phyloP scores from a whole-genome alignment of 2,113 vertebrate species.

The Microtus richardsoni region DNA sequence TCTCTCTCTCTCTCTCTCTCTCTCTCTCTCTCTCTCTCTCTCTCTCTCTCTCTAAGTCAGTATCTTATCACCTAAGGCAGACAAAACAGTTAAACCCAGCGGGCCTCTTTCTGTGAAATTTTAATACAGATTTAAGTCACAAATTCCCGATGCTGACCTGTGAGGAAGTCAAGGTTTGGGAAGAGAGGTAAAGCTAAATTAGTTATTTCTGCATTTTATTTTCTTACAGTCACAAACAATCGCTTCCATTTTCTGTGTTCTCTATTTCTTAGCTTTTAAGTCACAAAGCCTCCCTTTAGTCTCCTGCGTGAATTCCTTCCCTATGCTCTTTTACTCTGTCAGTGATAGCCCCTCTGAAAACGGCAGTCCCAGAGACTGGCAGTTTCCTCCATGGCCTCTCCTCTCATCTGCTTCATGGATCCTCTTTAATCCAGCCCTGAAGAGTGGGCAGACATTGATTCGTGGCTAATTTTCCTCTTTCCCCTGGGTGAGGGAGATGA shows the following conservation, averaged over 20 bases:
- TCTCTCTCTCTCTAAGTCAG: neutral
- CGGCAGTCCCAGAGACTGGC: neutral
- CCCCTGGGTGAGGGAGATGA: neutral
- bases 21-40: too few relatives aligned
- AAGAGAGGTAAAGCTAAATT: slow-evolving; percentile 19
- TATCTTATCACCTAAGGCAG: neutral
- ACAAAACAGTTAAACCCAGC: neutral
- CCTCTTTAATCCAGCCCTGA: neutral
- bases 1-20: too few relatives aligned
- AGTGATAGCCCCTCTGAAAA: neutral
- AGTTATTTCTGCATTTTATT: neutral
- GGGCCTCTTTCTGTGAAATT: slow-evolving; percentile 22
- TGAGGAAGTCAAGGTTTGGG: neutral
- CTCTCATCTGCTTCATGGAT: neutral
- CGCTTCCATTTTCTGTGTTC: neutral
- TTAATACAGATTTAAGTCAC: neutral
- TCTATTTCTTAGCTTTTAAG: slow-evolving; percentile 31
- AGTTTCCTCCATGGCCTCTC: neutral
- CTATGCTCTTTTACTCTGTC: neutral
- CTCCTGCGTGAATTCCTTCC: neutral
- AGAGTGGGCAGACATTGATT: neutral
- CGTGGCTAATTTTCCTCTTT: neutral
- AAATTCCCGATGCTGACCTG: slow-evolving; percentile 5
- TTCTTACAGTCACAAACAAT: neutral
- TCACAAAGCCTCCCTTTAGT: neutral